A percentile compares a stretch with the other conserved stretches of the same genome.
These are phyloP conservation scores for Nebria ingens DNA, from an alignment of 1,140 invertebrate genomes.

Conservation along the genomic window DNA sequence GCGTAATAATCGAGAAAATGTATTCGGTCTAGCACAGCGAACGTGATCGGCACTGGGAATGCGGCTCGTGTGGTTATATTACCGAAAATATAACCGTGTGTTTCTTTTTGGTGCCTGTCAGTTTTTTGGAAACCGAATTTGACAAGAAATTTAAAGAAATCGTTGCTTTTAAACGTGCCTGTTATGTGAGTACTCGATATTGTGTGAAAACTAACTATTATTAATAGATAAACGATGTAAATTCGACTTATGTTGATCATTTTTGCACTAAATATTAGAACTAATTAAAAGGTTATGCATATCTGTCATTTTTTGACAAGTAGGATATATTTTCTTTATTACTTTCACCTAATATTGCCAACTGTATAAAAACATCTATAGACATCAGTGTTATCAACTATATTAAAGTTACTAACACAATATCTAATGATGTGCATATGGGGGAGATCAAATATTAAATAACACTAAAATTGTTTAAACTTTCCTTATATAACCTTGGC, in stretches of 20 bases:
- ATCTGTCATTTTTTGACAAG: slow-evolving; percentile 6
- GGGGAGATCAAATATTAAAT: no score
- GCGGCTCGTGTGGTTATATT: slow-evolving; percentile 70
- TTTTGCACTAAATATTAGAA: background rate
- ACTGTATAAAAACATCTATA: no score
- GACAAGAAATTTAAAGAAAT: slow-evolving; percentile 84
- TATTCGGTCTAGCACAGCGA: slow-evolving; percentile 76
- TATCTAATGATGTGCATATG: no score
- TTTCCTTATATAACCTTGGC: no score
- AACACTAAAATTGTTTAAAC: no score
- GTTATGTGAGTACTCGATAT: slow-evolving; percentile 39
- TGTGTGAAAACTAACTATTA: background rate
- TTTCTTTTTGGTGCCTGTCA: slow-evolving; percentile 67
- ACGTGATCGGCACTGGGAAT: slow-evolving; percentile 59
- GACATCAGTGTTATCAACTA: background rate
- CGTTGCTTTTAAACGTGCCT: slow-evolving; percentile 53
- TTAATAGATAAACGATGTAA: background rate
- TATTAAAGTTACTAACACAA: no score
- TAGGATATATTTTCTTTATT: no score
- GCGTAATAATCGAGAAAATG: slow-evolving; percentile 85
- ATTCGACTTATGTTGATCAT: background rate
- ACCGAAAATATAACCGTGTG: slow-evolving; percentile 90
- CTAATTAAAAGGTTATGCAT: slow-evolving; percentile 3
- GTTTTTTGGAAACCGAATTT: slow-evolving; percentile 97
- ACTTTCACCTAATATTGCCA: no score